These are phyloP conservation scores for Magallana angulata DNA, from an alignment of 1,140 invertebrate genomes.

Conservation along the genomic window DNA sequence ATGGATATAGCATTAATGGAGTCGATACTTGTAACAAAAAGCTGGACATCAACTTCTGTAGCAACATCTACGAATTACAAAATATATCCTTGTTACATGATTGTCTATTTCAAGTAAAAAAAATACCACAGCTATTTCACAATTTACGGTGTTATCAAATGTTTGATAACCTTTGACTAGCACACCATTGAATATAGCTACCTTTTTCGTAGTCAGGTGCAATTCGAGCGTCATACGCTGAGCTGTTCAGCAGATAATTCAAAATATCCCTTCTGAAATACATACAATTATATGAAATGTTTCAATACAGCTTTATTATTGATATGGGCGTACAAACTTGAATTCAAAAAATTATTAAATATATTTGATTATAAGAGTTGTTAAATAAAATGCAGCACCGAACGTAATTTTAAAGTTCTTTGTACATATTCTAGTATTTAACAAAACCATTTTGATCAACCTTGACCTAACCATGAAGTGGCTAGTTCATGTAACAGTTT, in stretches of 20 bases:
- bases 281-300: not conserved
- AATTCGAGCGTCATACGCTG: conserved; percentile 21
- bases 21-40: not conserved
- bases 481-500: too few species aligned
- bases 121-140: not conserved
- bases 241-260: not conserved
- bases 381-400: too few species aligned
- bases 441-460: too few species aligned
- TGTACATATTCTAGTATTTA: too few species aligned
- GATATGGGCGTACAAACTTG: not conserved
- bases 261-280: conserved; percentile 27
- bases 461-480: too few species aligned
- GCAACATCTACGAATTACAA: not conserved
- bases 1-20: not conserved
- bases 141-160: not conserved
- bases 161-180: too few species aligned
- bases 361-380: too few species aligned
- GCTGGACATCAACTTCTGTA: conserved; percentile 24
- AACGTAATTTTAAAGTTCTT: too few species aligned
- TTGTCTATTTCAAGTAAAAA: too few species aligned
- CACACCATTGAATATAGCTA: not conserved
- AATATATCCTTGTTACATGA: not conserved
- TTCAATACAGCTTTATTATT: not conserved
- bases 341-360: too few species aligned
- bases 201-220: conserved; percentile 28